Percentiles rank a stretch among this genome's conserved stretches.
Evolutionary conservation across 2,797 vertebrate species (phyloP).

Genomic region (Prionace glauca): DNA sequence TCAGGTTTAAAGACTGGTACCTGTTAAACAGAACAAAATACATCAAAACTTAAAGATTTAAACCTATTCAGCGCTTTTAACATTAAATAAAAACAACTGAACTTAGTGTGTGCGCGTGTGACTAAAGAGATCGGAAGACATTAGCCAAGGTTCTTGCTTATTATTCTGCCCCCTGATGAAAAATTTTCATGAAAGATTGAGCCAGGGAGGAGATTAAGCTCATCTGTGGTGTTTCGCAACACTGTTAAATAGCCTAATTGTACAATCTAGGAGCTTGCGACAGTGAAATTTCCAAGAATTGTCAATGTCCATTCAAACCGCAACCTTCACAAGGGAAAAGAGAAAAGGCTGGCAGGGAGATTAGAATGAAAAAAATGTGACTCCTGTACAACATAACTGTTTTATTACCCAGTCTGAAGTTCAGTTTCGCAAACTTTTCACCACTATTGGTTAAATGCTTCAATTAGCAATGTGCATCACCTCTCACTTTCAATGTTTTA

Average conservation of each 20-base stretch:
- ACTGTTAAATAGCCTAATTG: background rate
- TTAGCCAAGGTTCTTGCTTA: background rate
- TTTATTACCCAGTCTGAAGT: background rate
- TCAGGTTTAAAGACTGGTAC: slow-evolving; percentile 96
- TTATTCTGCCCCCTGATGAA: background rate
- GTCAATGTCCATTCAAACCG: no score
- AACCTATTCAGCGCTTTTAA: background rate
- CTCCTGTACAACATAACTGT: background rate
- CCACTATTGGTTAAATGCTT: background rate
- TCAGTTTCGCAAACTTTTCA: background rate
- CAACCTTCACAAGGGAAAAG: background rate
- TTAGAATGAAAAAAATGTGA: background rate
- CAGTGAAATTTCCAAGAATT: background rate
- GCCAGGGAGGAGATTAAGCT: no score
- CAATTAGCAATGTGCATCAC: background rate
- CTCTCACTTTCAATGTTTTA: background rate
- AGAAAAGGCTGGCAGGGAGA: background rate
- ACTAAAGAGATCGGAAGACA: background rate
- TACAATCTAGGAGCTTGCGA: background rate
- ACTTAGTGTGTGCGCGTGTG: background rate
- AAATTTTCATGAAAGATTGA: no score
- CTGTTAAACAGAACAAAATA: slow-evolving; percentile 52
- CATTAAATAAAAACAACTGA: background rate
- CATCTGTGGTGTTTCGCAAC: background rate
- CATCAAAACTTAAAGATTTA: background rate